Base-by-base conservation (phyloP, 2,888 invertebrate genomes). In the Torymus auratus region DNA sequence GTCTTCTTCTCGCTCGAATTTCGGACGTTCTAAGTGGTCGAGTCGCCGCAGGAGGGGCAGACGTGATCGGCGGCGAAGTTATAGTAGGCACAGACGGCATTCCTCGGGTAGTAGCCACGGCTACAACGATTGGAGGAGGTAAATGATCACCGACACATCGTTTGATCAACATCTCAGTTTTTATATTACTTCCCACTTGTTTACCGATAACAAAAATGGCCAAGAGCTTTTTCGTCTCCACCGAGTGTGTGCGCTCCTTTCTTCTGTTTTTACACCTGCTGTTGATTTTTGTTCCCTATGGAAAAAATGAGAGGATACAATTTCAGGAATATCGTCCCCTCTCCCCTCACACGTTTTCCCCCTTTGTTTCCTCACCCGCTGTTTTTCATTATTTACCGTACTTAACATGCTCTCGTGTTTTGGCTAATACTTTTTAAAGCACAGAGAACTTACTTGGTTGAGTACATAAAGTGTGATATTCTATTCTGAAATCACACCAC, bases 1-100 rank as follows among this genome's bases (percentile, higher is more conserved):
- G 86, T 89, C 86, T 78, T 88, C 89, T n/a, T 85, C 87, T 81
- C 84, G 84, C 64, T 88, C 88, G 53, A 89, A 87, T 87, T 88
- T 85, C 76, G 85, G 86, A 84, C 86, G 86, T 83, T 87, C 84
- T 84, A 87, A 86, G 84, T 86, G 86, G 86, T 87, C 86, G 78
- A 82, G 78, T 84, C 84, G 84, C 69, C 84, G 84, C 75, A 85
- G 86, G 83, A 82, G 79, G 67, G 85, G 78, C 17, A 85, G 83
- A 23, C 86, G 83, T 73, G 83, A 85, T 64, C 82, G 82, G 50
- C 85, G 84, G 76, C 85, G 84, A 83, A 85, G 83, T 87, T 88
- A 84, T 83, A 84, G 87, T 84, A 89, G 86, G 77, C 84, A 86
- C 83, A 86, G 86, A 58, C 84, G 85, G 15, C 78, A 83, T 78